phyloP scores from a whole-genome alignment of 2,797 vertebrate species.

The Falco concolor region DNA sequence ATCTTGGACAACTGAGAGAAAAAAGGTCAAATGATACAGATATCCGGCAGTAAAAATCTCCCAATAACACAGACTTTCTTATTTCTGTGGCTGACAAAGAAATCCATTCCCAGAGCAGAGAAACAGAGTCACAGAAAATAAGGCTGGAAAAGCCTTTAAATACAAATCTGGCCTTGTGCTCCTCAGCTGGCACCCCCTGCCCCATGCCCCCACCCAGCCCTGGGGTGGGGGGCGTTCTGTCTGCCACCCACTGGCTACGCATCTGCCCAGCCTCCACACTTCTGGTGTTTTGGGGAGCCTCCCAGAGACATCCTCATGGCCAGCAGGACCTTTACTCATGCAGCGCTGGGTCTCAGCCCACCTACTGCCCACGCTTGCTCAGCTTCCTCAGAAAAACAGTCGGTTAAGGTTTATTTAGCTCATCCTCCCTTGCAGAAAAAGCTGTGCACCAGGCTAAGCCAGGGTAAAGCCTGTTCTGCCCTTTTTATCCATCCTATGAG shows the following conservation, averaged over 20 bases:
- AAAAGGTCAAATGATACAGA: neutral
- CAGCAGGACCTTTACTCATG: neutral
- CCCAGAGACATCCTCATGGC: neutral
- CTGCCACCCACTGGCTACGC: rapidly evolving
- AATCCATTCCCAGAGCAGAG: neutral
- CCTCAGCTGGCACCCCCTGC: neutral
- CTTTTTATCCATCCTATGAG: neutral
- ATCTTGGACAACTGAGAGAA: neutral
- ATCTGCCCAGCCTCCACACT: rapidly evolving
- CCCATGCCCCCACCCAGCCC: too few relatives aligned
- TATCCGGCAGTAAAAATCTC: neutral
- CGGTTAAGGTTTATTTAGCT: neutral
- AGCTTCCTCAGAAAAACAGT: neutral
- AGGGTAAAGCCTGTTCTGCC: neutral
- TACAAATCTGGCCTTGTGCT: rapidly evolving
- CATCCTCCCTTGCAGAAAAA: neutral
- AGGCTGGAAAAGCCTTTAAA: neutral
- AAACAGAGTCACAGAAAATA: neutral
- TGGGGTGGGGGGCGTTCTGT: neutral
- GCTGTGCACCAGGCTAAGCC: neutral
- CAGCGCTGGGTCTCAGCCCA: neutral
- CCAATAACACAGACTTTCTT: neutral
- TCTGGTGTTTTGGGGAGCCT: neutral
- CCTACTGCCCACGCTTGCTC: neutral
- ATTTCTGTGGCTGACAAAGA: neutral